Conservation (phyloP, 2,888 invertebrate species). For the Phrixothrix hirtus region DNA sequence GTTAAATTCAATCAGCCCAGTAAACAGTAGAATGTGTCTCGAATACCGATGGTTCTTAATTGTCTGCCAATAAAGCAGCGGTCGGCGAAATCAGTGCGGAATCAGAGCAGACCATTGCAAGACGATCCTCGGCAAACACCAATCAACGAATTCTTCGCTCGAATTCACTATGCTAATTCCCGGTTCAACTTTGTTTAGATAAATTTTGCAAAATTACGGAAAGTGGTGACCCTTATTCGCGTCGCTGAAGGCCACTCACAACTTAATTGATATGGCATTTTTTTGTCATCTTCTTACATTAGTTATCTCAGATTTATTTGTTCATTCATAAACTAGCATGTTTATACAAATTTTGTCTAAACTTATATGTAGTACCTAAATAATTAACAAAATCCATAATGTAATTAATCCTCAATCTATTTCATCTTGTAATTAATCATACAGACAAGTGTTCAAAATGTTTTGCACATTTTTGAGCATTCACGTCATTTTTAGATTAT, state of each 20-base stretch:
- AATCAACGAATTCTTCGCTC: conserved; percentile 48
- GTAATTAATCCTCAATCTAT: too few relatives aligned
- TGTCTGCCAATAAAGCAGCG: conserved; percentile 54
- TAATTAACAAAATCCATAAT: too few relatives aligned
- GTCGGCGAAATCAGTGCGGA: conserved; percentile 48
- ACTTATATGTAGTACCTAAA: too few relatives aligned
- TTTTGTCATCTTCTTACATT: neutral
- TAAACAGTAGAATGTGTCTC: conserved; percentile 52
- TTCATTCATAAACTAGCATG: too few relatives aligned
- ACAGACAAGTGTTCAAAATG: too few relatives aligned
- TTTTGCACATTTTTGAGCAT: too few relatives aligned
- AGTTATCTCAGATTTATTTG: too few relatives aligned
- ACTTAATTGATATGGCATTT: neutral
- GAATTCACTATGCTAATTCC: conserved; percentile 43
- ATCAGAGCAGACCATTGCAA: conserved; percentile 47
- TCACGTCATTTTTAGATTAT: too few relatives aligned
- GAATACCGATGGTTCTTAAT: conserved; percentile 56
- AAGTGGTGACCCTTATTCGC: conserved; percentile 11
- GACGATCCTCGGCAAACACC: conserved; percentile 55
- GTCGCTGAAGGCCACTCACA: conserved; percentile 1
- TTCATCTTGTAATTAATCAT: too few relatives aligned
- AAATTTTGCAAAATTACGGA: conserved; percentile 25
- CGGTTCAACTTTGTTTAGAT: conserved; percentile 31
- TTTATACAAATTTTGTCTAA: too few relatives aligned
- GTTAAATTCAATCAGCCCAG: conserved; percentile 53